Evolutionary conservation across 1,140 invertebrate genomes (phyloP), one percentile per base, ranked within the genome.

Genomic region (Drosophila lacteicornis): DNA sequence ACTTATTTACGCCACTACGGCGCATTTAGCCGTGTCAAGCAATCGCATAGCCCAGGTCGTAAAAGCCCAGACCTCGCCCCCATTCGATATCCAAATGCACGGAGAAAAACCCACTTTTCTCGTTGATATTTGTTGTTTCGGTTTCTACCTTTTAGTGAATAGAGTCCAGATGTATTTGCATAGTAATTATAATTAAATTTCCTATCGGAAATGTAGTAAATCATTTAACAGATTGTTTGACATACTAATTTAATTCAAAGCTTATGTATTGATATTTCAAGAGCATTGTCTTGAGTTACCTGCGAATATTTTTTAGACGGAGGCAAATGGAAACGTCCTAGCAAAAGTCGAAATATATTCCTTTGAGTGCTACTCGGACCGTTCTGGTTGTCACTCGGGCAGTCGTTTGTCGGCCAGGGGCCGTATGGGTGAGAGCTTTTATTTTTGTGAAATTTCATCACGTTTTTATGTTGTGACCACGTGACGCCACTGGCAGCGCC

Each of bases 401-500:
- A 60, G 46, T 71, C 51, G 65, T 69, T 62, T 68, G 74, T 58
- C 36, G 68, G 70, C 45, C 58, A 63, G 60, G 50, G 36, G 45
- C 56, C 40, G 51, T 56, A 38, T 53, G 47, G 47, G 63, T 58
- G 57, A 68, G 79, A 43, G 62, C 65, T 91, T 91, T 91, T 91
- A 91, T 91, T 91, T 91, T 91, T 88, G 88, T 92, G 83, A 91
- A 92, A 91, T 91, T 92, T 91, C 81, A 92, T 92, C 91, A 92
- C 91, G 91, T 92, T 92, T 92, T 92, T 92, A 92, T 92, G 91
- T 92, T 92, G 87, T 92, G 91, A 92, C 91, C 91, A 92, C 91
- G 91, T 92, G 91, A 92, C 91, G 91, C 91, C 91, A 82, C 60
- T 75, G 80, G 60, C 82, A 68, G 77, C 79, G 60, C 69, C 83